Evolutionary conservation across 1,140 invertebrate species (phyloP), one percentile per base, ranked within the genome.

Genomic region (Drosophila ficusphila): DNA sequence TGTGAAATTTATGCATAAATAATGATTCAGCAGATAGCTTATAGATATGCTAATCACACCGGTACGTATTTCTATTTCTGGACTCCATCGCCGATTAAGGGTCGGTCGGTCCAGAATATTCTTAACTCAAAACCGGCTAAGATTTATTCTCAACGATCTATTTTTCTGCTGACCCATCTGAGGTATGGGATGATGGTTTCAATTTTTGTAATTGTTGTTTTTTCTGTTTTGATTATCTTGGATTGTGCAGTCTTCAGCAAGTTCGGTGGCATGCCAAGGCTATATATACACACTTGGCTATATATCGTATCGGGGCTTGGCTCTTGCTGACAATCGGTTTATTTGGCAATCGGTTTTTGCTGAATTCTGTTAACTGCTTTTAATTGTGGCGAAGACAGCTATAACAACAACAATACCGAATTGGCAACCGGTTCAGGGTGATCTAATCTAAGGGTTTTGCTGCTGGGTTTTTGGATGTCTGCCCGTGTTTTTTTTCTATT

Each of bases 391-490:
- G n/a, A 16, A 4, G n/a, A 42, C 21, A 12, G 11, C n/a, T n/a
- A n/a, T n/a, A n/a, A 9, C 42, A 27, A 9, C 42, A 27, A n/a
- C 18, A 11, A 9, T 7, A 5, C 25, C 25, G 33, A 42, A 58
- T 42, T 34, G 54, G 29, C 60, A 64, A 64, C 60, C 60, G 60
- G 60, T 61, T 64, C 60, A 61, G 54, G 54, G 54, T 64, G 60
- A 61, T 64, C 56, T 64, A 64, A 64, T 64, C 60, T 29, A 64
- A 64, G 60, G 60, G 60, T 29, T 36, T 47, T 8, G 33, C 19
- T 8, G 12, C 1, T 36, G 48, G 33, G 19, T 36, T 14, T 14
- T 51, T 36, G 48, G 33, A 0, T 4, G 14, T 41, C 4, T 18
- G 11, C 1, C 2, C 14, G n/a, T n/a, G n/a, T 16, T 57, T 11